phyloP scores from a whole-genome alignment of 2,797 vertebrate species.

The Pangasius larnaudii region DNA sequence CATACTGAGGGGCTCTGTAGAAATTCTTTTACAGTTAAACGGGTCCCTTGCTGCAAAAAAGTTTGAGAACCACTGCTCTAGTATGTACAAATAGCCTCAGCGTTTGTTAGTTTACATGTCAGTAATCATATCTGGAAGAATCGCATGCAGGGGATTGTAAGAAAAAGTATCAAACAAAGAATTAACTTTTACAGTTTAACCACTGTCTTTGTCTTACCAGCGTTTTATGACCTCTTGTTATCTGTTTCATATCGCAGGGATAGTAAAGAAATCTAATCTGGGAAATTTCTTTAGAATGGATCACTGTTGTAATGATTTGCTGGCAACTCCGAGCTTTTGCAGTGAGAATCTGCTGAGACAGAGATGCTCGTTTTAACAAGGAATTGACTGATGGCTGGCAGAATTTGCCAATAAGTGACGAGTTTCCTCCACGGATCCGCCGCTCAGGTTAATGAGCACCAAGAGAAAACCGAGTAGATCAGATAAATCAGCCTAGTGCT shows the following conservation, averaged over 20 bases:
- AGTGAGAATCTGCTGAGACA: background rate
- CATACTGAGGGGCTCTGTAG: background rate
- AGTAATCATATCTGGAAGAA: background rate
- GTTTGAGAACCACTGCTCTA: background rate
- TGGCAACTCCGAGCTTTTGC: background rate
- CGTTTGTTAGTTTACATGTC: background rate
- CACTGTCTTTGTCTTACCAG: background rate
- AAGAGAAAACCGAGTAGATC: constrained; percentile 40
- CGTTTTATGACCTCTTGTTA: background rate
- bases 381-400: constrained; percentile 28
- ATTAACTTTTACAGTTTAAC: background rate
- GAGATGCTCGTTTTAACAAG: constrained; percentile 27
- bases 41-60: background rate
- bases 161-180: background rate
- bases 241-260: background rate
- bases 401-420: constrained; percentile 41
- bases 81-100: background rate
- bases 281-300: background rate
- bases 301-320: constrained; percentile 23
- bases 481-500: constrained; percentile 24
- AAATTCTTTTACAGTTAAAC: background rate
- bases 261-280: background rate
- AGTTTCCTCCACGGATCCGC: constrained; percentile 16
- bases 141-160: background rate
- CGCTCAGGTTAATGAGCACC: constrained; percentile 39